Base-by-base conservation (phyloP, 2,888 invertebrate genomes). In the Andrena camellia region DNA sequence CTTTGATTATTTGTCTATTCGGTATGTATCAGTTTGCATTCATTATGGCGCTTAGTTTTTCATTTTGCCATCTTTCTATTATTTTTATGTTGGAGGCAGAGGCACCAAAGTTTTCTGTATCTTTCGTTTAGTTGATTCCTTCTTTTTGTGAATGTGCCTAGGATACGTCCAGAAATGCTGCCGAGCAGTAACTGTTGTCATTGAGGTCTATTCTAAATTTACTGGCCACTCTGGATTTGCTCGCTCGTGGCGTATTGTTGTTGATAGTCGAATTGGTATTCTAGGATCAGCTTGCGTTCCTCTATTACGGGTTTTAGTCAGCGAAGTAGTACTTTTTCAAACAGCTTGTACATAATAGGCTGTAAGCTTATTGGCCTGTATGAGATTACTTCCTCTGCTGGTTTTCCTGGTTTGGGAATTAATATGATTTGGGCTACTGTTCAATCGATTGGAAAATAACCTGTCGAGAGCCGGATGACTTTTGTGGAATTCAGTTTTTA, bases 371-470 rank as follows among this genome's bases (percentile, higher is more conserved):
- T 77, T 2, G 73, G 69, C 29, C 64, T 63, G 2, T 81, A 73
- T 0, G 66, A 77, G 2, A 64, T 69, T 1, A 26, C 20, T 10
- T 73, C 31, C 6, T 72, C 52, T 1, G 31, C 13, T 1, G 48
- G 3, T 48, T 73, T 90, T 1, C 84, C 81, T 23, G 87, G 85
- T 78, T 91, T 90, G 2, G 69, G 84, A 0, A 89, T 82, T 62
- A 85, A 70, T 23, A 78, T 76, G 2, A 83, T 79, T 52, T 79
- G 20, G 8, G 81, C 75, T 10, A 82, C 33, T 79, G 91, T 91
- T 86, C 90, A 92, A 60, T 87, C 72, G 13, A 62, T 71, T 0
- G 90, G 90, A 5, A 90, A 83, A 31, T 89, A 88, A 2, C 76
- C 68, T 33, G 88, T 42, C 83, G 86, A 69, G 1, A 89, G 8